Evolutionary conservation across 1,140 invertebrate species (phyloP), one percentile per base, ranked within the genome.

Genomic region (Cataglyphis hispanica): DNA sequence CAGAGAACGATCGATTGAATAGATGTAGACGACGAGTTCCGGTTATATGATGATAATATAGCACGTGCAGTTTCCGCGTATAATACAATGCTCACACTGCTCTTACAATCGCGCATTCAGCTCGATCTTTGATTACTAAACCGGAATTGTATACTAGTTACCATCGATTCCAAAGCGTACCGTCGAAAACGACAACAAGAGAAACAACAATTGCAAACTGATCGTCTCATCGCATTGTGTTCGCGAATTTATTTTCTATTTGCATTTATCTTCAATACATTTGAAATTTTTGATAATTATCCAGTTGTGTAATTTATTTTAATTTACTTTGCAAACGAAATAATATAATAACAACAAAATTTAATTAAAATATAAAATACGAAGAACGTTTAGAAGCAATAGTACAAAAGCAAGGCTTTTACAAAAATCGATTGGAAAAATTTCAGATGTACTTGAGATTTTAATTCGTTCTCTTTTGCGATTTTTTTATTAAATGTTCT

Each of bases 1-100:
- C n/a, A n/a, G 46, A 69, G 46, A 69, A 80, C 46, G 27, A 34
- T 40, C 22, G 22, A 40, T 19, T 80, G 77, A 80, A 70, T 70
- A 22, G 64, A 70, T 40, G 69, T 37, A 50, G 43, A 19, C 37
- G 72, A 53, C 60, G 40, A 86, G 43, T 75, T 43, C 43, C 31
- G 46, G 43, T 37, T 56, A 69, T 25, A 74, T n/a, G 22, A 43
- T 22, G 19, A 31, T n/a, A 19, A 19, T 13, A 22, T 63, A 22
- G 16, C 31, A 25, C 25, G 4, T 31, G 40, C n/a, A 37, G n/a
- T 1, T 69, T 56, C 27, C 63, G 31, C 4, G 13, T 56, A 25
- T n/a, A 43, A 1, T 31, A 31, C 27, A 63, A 64, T 78, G 7
- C 13, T n/a, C 43, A 34, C 40, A 31, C 19, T 1, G n/a, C 22